A percentile compares a stretch with the other conserved stretches of the same genome.
Conservation (phyloP, 2,113 vertebrate species). For the Marmota flaviventris region DNA sequence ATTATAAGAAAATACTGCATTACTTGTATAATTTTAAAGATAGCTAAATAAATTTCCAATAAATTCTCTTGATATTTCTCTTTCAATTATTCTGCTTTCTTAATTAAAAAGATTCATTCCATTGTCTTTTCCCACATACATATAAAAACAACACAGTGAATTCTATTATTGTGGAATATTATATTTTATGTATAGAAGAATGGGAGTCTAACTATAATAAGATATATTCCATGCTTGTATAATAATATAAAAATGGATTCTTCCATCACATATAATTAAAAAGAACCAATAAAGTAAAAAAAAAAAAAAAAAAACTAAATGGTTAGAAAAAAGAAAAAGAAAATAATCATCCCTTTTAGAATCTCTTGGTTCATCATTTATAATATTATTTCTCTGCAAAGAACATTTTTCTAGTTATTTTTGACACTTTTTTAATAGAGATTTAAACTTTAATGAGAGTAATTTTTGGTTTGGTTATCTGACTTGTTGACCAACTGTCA, state of each 20-base stretch:
- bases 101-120: not conserved
- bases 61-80: not conserved
- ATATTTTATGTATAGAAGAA: too few species aligned
- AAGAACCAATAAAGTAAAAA: too few species aligned
- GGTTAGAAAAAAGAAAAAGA: not conserved
- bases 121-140: too few species aligned
- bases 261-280: too few species aligned
- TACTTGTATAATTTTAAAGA: slow-evolving; percentile 12
- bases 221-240: too few species aligned
- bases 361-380: not conserved
- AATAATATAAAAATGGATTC: too few species aligned
- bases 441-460: slow-evolving; percentile 50
- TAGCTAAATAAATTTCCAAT: not conserved
- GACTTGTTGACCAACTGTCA: slow-evolving; percentile 52
- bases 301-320: too few species aligned
- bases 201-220: too few species aligned
- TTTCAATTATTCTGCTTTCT: not conserved
- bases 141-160: too few species aligned
- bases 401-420: slow-evolving; percentile 7
- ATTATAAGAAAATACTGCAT: slow-evolving; percentile 2
- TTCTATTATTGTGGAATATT: too few species aligned
- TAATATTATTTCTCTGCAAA: slow-evolving; percentile 2
- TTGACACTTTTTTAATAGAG: not conserved
- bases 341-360: not conserved
- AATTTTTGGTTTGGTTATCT: slow-evolving; percentile 42